Percentiles rank a stretch among this genome's conserved stretches.
Conservation (phyloP, 2,113 vertebrate genomes). For the Scytalopus superciliaris region DNA sequence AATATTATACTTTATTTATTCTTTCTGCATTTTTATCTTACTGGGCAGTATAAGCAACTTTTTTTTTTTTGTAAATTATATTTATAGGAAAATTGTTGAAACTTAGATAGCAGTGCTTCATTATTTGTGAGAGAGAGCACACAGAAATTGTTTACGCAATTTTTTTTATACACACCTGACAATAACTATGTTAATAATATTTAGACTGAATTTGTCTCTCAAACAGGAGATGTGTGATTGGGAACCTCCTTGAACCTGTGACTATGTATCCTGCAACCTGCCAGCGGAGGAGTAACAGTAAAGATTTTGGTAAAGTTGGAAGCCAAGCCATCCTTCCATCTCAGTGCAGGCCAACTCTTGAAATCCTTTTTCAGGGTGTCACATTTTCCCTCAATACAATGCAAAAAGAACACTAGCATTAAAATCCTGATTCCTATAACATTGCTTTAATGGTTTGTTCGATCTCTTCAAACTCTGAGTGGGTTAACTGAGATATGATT, state of each 20-base stretch:
- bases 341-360: not conserved
- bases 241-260: not conserved
- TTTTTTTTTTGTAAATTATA: not conserved
- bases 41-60: not conserved
- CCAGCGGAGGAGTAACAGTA: not conserved
- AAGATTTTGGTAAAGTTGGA: not conserved
- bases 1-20: not conserved
- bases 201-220: not conserved
- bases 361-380: not conserved
- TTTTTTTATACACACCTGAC: not conserved
- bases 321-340: not conserved
- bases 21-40: not conserved
- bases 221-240: not conserved
- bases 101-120: not conserved
- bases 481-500: fast-evolving
- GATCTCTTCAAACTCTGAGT: not conserved
- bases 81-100: not conserved
- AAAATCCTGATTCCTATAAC: not conserved
- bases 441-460: not conserved
- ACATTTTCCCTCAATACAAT: not conserved
- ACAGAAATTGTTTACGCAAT: not conserved
- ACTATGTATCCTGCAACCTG: not conserved
- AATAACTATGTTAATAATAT: not conserved
- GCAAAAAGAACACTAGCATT: not conserved
- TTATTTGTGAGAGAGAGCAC: not conserved